Conservation (phyloP, 2,113 vertebrate species). For the Taxidea taxus region DNA sequence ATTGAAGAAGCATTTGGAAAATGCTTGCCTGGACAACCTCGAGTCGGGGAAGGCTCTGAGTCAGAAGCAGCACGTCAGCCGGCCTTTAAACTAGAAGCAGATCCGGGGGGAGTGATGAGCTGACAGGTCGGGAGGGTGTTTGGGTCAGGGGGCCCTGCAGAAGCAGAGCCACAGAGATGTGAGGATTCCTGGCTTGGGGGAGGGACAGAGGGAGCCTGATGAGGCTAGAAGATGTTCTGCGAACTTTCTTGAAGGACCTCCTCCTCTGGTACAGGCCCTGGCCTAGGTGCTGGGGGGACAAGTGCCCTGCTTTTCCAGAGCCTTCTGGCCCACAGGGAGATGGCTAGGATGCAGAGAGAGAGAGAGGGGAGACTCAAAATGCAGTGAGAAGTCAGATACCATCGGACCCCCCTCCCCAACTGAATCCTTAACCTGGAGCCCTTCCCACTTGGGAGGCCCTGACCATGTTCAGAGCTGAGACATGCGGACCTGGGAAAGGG, state of each 20-base stretch:
- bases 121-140: not conserved
- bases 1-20: not conserved
- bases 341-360: not conserved
- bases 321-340: not conserved
- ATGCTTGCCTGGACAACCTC: not conserved
- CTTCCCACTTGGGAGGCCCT: not conserved
- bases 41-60: not conserved
- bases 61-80: too few species aligned
- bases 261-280: not conserved
- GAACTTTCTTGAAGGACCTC: not conserved
- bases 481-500: too few species aligned
- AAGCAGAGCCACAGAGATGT: not conserved
- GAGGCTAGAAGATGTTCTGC: not conserved
- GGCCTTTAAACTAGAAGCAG: not conserved
- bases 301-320: not conserved
- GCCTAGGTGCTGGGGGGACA: not conserved
- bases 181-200: not conserved
- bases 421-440: not conserved
- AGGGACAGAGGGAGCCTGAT: not conserved
- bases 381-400: not conserved
- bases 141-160: not conserved
- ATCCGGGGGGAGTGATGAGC: accelerated
- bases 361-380: not conserved
- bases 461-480: accelerated
- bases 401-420: not conserved